Evolutionary conservation across 2,797 vertebrate species (phyloP), one percentile per base, ranked within the genome.

Genomic region (Platalea minor): DNA sequence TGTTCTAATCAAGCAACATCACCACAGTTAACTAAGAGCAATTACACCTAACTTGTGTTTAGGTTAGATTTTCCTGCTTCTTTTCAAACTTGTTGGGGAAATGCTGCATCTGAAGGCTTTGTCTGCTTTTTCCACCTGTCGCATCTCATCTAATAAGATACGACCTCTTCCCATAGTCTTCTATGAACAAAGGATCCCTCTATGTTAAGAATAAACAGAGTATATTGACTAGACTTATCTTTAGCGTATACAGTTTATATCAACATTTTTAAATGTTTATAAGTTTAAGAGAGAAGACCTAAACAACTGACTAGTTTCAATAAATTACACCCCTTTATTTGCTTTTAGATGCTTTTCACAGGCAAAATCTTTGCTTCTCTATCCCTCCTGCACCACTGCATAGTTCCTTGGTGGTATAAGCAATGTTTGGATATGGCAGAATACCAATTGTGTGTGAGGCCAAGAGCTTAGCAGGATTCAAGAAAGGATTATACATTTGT

Each of bases 271-370:
- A 86, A 86, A 73, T 82, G 16, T 79, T 92, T 88, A 61, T 57
- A 78, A 70, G 13, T 91, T 86, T 85, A 74, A 91, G 82, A 93
- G 29, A 81, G 26, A 85, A 88, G 17, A 76, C 31, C 23, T 75
- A 90, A 91, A 81, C 75, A 93, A 81, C 26, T 81, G 50, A 59
- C 29, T 79, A 75, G 48, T 93, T 95, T 78, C 89, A 81, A 56
- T 88, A 78, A 86, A 93, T 86, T 88, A 46, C 23, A 84, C 31
- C 11, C 31, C 35, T 88, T 80, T 81, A 84, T 91, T 90, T 92
- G 65, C 43, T 89, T 74, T 93, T 50, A 63, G 51, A 82, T 35
- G 11, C 11, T 87, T 92, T 91, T 72, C 65, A 85, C 35, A 26
- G 61, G 11, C 56, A 86, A 83, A 89, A 65, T 69, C 35, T 61